phyloP scores from a whole-genome alignment of 1,140 invertebrate species.

The Tetramorium simillimum region DNA sequence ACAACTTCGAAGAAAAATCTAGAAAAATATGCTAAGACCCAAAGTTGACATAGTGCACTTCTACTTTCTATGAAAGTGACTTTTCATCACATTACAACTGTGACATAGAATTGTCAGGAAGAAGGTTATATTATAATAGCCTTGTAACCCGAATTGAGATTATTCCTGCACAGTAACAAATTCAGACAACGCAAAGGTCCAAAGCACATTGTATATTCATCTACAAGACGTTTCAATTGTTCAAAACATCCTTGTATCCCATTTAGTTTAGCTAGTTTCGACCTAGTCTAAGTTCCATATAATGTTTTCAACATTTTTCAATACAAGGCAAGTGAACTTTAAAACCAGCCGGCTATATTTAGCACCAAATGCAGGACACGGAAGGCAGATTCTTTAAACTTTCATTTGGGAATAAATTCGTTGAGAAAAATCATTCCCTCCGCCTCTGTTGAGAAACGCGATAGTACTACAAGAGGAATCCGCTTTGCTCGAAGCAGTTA shows the following conservation, averaged over 20 bases:
- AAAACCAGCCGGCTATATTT: not conserved
- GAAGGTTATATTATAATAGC: not conserved
- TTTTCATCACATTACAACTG: constrained; percentile 17
- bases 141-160: not conserved
- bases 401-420: constrained; percentile 18
- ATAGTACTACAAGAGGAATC: constrained; percentile 82
- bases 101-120: constrained; percentile 29
- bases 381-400: constrained; percentile 7
- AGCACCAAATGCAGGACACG: constrained; percentile 14
- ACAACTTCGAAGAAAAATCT: not conserved
- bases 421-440: constrained; percentile 6
- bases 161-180: constrained; percentile 10
- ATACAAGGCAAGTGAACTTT: not conserved
- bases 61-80: constrained; percentile 8
- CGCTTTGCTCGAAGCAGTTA: constrained; percentile 90
- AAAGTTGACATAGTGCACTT: constrained; percentile 31
- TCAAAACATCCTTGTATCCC: constrained; percentile 2
- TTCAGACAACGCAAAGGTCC: not conserved
- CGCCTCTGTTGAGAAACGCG: constrained; percentile 43
- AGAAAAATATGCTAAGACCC: not conserved
- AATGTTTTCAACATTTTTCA: not conserved
- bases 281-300: not conserved
- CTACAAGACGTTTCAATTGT: constrained; percentile 6
- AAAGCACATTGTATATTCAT: not conserved
- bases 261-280: not conserved